Percentiles rank a stretch among this genome's conserved stretches.
These are phyloP conservation scores for Ametastegia equiseti DNA, from an alignment of 2,888 invertebrate species.

Conservation along the genomic window DNA sequence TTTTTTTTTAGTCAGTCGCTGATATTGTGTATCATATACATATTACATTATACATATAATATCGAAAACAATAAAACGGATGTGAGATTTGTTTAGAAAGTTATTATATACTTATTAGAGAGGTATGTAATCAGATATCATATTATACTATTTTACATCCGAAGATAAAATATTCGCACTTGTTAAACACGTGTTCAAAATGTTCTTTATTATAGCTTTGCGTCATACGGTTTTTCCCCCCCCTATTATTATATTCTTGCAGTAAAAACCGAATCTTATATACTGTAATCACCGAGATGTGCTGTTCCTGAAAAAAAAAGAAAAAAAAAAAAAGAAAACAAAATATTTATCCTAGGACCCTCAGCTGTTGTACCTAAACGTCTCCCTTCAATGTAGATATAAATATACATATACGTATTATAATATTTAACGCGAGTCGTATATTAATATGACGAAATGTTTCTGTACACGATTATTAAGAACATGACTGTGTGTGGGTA, in stretches of 20 bases:
- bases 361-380: constrained; percentile 26
- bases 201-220: background rate
- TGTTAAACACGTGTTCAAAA: constrained; percentile 44
- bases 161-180: constrained; percentile 31
- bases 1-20: background rate
- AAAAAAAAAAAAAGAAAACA: background rate
- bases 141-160: background rate
- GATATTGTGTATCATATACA: background rate
- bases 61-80: background rate
- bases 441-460: background rate
- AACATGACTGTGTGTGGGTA: constrained; percentile 36
- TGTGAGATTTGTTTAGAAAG: background rate
- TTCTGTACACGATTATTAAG: constrained; percentile 37
- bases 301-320: background rate
- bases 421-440: constrained; percentile 24
- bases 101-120: background rate
- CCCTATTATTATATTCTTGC: background rate
- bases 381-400: constrained; percentile 33
- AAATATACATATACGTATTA: too few relatives aligned
- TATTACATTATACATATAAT: background rate
- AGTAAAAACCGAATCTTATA: background rate
- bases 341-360: constrained; percentile 1
- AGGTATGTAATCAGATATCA: background rate
- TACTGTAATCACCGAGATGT: background rate
- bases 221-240: background rate